Evolutionary conservation across 2,888 invertebrate species (phyloP), one percentile per base, ranked within the genome.

Genomic region (Patella pellucida): DNA sequence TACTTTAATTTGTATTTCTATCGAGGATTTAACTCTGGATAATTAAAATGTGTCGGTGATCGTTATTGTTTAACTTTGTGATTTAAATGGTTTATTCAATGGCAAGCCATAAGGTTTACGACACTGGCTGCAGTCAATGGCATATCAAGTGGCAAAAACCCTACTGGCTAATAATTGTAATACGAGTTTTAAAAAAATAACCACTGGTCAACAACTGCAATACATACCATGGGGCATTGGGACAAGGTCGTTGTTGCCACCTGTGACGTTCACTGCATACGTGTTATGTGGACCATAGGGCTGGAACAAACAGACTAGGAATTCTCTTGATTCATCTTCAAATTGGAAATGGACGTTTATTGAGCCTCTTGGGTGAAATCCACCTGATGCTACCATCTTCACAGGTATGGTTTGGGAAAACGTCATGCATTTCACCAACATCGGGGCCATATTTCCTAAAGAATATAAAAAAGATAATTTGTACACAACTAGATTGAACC

Each of bases 181-280:
- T n/a, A n/a, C 15, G 15, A 12, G 52, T 16, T 54, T 2, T 54
- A 54, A 3, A 9, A n/a, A 16, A 54, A 16, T 3, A 15, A 3
- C 2, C 11, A 16, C 19, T 56, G 19, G 9, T 1, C 7, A 56
- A 56, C 3, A 56, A 9, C 9, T 19, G 1, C 5, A 16, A 3
- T n/a, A n/a, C n/a, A n/a, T 56, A 56, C 56, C 56, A n/a, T 56
- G 56, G 16, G 56, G 56, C 16, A 56, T 19, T n/a, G 56, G 56
- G 19, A 56, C 16, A 1, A 56, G n/a, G 3, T 2, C 19, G 19
- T 56, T 16, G 3, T 56, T 56, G 1, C 16, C 16, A 16, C 56
- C 56, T 16, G 56, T 56, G 4, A 56, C 56, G n/a, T 56, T 19
- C 16, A n/a, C 16, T 16, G 56, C 56, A 56, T 16, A 16, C 19